Percentiles rank a stretch among this genome's conserved stretches.
Conservation (phyloP, 1,140 invertebrate genomes). For the Cyphomyrmex costatus region DNA sequence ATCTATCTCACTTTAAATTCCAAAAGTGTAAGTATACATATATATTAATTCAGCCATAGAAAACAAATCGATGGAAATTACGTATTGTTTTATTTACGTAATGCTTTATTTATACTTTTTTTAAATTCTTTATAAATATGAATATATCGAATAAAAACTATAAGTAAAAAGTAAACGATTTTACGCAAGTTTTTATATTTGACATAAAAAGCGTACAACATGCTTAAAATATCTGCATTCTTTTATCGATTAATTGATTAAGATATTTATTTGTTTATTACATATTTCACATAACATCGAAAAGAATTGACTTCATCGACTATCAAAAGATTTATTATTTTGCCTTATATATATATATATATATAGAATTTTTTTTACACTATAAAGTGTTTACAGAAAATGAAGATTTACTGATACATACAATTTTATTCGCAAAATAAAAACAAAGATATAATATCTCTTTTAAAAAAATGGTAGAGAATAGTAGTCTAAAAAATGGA, state of each 20-base stretch:
- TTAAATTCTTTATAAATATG: not conserved
- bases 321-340: not conserved
- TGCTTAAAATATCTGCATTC: not conserved
- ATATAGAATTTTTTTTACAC: too few species aligned
- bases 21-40: too few species aligned
- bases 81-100: too few species aligned
- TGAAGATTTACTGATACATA: not conserved
- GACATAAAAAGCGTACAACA: not conserved
- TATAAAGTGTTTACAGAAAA: not conserved
- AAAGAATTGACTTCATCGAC: not conserved
- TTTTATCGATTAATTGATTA: constrained; percentile 28
- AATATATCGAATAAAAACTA: not conserved
- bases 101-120: not conserved
- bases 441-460: not conserved
- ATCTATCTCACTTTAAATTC: too few species aligned
- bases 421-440: not conserved
- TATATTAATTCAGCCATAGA: too few species aligned
- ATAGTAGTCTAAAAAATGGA: not conserved
- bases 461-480: not conserved
- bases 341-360: too few species aligned
- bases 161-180: not conserved
- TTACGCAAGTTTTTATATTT: not conserved
- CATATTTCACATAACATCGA: not conserved
- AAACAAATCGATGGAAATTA: not conserved
- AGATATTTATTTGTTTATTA: not conserved